Evolutionary conservation across 1,140 invertebrate genomes (phyloP).

Genomic region (Lasioglossum baleicum): DNA sequence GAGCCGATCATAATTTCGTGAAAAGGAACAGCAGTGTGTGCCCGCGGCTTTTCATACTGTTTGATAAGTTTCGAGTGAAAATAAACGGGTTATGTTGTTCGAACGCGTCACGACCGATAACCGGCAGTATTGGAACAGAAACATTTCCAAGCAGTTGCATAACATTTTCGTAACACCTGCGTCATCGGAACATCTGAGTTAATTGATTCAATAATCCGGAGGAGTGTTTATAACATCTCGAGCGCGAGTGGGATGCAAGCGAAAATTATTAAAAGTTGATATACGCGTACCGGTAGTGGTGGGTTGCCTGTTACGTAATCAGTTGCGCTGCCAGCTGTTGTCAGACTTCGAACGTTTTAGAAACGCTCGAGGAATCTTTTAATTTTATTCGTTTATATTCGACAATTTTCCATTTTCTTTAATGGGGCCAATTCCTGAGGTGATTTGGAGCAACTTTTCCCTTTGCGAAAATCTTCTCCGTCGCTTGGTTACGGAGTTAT

Average conservation of each 20-base stretch:
- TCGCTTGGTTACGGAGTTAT: too few relatives aligned
- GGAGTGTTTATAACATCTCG: background rate
- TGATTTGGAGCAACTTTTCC: too few relatives aligned
- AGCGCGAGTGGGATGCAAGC: background rate
- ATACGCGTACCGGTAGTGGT: background rate
- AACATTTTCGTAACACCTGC: background rate
- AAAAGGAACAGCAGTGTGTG: too few relatives aligned
- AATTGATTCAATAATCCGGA: constrained; percentile 20
- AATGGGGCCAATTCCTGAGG: too few relatives aligned
- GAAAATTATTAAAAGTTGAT: constrained; percentile 3
- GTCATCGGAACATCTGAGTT: background rate
- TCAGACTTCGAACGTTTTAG: too few relatives aligned
- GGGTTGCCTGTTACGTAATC: constrained; percentile 10
- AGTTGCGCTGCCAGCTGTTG: background rate
- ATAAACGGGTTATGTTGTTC: background rate
- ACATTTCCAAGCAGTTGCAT: constrained; percentile 1
- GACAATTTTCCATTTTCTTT: too few relatives aligned
- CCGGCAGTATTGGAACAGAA: background rate
- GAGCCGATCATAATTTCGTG: too few relatives aligned
- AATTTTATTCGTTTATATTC: too few relatives aligned
- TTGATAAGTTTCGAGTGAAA: too few relatives aligned
- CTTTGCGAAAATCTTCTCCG: too few relatives aligned
- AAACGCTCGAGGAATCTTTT: too few relatives aligned
- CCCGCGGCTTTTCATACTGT: background rate
- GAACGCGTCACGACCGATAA: background rate